Evolutionary conservation across 2,797 vertebrate species (phyloP), one percentile per base, ranked within the genome.

Genomic region (Valencia hispanica): DNA sequence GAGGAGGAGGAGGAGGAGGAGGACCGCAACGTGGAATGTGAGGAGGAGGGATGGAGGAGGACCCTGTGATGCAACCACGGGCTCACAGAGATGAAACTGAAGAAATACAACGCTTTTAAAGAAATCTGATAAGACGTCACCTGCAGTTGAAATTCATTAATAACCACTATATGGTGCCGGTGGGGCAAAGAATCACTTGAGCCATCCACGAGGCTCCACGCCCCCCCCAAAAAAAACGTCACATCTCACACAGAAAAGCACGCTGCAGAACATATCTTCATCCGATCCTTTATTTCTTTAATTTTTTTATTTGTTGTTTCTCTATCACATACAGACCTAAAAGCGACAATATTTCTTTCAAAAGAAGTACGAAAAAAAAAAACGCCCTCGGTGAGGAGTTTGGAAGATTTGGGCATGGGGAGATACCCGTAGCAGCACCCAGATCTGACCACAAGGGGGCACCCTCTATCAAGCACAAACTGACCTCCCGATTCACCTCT

Each of bases 31-130:
- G n/a, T 43, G 15, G 79, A 87, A 25, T 79, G 74, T 71, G 82
- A 81, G 72, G 72, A 80, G 76, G 82, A 81, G 70, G 70, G 63
- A 32, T 17, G 72, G 72, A 61, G 83, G 90, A 87, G 89, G 87
- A 79, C 45, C 80, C 57, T 59, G 79, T 77, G 84, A 84, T 84
- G 85, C 45, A 80, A 70, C 41, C 70, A 45, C 70, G 17, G 43
- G 25, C 36, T 68, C 55, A 69, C 15, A 20, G 0, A 47, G 45
- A 65, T 68, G 0, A 78, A 70, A 39, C 22, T 72, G 4, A 3
- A 70, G 8, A 43, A 11, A 14, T 15, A 10, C 27, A 48, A 17
- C 32, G 2, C 0, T 10, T 5, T 48, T 47, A 45, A 30, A 34
- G 27, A 12, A 30, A 36, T 27, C 12, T 48, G 9, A 10, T 8